Base-by-base conservation (phyloP, 2,113 vertebrate genomes). In the Misgurnus mizolepis region DNA sequence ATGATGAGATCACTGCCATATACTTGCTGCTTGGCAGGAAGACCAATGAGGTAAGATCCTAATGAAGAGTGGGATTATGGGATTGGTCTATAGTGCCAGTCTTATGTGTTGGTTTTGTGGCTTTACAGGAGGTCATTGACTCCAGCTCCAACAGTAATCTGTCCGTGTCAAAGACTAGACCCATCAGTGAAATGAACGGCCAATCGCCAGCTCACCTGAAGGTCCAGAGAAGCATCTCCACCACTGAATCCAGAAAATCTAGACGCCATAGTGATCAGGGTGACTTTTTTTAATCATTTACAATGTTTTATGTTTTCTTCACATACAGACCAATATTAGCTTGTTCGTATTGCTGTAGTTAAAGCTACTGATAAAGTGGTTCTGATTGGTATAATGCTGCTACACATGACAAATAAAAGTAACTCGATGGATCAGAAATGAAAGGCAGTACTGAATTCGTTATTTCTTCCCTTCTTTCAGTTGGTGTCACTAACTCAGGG, bases 241-340 rank as follows among this genome's bases (percentile, higher is more conserved):
- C 97, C 84, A 97, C 92, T 88, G 97, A 99, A 41, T 77, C 75
- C 47, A 66, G 75, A 89, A 99, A 99, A 70, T 95, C 97, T 88
- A 89, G 97, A 79, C 96, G 98, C 61, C 98, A 98, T 92, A 99
- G 97, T 61, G 98, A 99, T 75, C 98, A 99, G n/a, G 96, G 98
- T 98, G 83, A 11, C 34, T 9, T 10, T 69, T 12, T 65, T 8
- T 5, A 1, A 6, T 39, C 45, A 56, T 11, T 68, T 3, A 9
- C 22, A 7, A 6, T n/a, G n/a, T n/a, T n/a, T n/a, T n/a, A n/a
- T n/a, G 50, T 53, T 78, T 18, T 43, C 12, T 50, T 47, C 15
- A 11, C 17, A 17, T n/a, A 22, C 47, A n/a, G 40, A 47, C 15
- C 15, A 49, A 45, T 27, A 56, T 50, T 18, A 43, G 67, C 7